phyloP scores from a whole-genome alignment of 2,888 invertebrate genomes.

The Hetaerina titia region DNA sequence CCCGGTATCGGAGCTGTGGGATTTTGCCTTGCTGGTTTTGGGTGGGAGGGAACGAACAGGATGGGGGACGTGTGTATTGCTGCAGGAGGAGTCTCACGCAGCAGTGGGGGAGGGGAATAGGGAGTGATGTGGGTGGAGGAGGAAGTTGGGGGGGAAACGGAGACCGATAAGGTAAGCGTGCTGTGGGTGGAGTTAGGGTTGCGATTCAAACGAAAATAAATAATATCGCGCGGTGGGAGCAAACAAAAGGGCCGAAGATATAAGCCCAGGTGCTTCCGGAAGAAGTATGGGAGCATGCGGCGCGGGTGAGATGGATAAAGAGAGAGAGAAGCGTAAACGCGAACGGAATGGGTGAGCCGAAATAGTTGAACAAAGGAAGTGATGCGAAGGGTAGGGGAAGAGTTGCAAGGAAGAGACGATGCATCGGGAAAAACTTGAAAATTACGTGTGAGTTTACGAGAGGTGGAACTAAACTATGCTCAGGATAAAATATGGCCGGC shows the following conservation, averaged over 20 bases:
- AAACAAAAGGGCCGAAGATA: conserved; percentile 39
- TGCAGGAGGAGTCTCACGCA: neutral
- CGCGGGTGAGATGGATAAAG: neutral
- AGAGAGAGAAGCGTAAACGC: neutral
- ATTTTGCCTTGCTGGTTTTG: neutral
- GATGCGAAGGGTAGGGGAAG: neutral
- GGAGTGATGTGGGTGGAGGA: no score
- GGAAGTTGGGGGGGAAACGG: neutral
- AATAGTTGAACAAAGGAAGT: neutral
- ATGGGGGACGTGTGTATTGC: neutral
- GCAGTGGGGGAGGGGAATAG: no score
- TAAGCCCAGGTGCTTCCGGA: conserved; percentile 30
- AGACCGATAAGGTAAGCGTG: neutral
- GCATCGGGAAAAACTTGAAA: conserved; percentile 20
- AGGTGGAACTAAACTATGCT: conserved; percentile 6
- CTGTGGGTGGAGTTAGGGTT: neutral
- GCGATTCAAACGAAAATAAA: conserved; percentile 29
- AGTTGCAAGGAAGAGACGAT: neutral
- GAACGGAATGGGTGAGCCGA: neutral
- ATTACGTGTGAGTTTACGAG: conserved; percentile 50
- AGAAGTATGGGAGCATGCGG: neutral
- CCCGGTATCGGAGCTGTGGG: neutral
- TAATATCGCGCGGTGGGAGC: neutral
- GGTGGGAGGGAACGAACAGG: neutral
- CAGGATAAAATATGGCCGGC: conserved; percentile 21